These are phyloP conservation scores for Rhagium mordax DNA, from an alignment of 2,888 invertebrate species.

Conservation along the genomic window DNA sequence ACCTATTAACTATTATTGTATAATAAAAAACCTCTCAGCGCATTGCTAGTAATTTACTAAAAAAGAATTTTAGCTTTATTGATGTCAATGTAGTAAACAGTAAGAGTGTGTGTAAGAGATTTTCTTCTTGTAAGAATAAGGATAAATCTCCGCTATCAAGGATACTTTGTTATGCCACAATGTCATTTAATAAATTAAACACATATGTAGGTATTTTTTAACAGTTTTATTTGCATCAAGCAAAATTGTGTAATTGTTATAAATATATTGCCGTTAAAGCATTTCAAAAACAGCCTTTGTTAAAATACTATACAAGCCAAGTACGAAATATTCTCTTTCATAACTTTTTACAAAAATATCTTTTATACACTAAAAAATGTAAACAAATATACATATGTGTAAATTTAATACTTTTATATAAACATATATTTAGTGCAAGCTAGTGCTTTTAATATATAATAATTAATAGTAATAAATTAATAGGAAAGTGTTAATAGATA, in stretches of 20 bases:
- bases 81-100: too few relatives aligned
- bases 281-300: constrained; percentile 32
- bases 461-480: background rate
- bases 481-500: background rate
- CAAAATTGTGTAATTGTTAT: background rate
- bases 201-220: background rate
- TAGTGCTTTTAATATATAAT: background rate
- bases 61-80: too few relatives aligned
- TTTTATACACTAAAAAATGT: background rate
- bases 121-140: too few relatives aligned
- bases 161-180: too few relatives aligned
- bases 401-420: constrained; percentile 3
- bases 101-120: too few relatives aligned
- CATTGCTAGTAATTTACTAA: too few relatives aligned
- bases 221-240: constrained; percentile 11
- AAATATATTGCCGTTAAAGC: constrained; percentile 16
- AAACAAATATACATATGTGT: constrained; percentile 9
- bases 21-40: too few relatives aligned
- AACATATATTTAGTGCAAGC: background rate
- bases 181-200: background rate
- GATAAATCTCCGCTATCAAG: too few relatives aligned
- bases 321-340: constrained; percentile 24
- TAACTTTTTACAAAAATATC: constrained; percentile 44
- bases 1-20: too few relatives aligned
- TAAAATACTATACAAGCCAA: constrained; percentile 25